A percentile compares a stretch with the other conserved stretches of the same genome.
These are phyloP conservation scores for Mystacornis crossleyi DNA, from an alignment of 2,113 vertebrate genomes.

Conservation along the genomic window DNA sequence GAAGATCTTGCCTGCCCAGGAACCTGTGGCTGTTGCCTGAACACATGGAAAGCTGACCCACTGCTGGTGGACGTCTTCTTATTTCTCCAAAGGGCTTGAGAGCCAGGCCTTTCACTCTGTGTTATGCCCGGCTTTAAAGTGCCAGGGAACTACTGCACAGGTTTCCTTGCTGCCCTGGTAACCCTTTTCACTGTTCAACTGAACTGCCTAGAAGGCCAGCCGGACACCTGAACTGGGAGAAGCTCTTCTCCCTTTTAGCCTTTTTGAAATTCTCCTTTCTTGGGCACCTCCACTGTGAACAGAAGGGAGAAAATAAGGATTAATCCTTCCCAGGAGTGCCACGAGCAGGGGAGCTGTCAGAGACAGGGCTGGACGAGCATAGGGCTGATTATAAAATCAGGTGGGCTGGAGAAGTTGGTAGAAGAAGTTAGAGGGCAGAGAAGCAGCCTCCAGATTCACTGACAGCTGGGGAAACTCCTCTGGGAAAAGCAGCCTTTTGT, in stretches of 20 bases:
- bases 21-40: neutral
- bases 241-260: neutral
- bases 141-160: neutral
- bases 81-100: neutral
- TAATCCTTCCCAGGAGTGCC: neutral
- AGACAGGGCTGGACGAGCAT: neutral
- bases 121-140: neutral
- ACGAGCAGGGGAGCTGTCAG: neutral
- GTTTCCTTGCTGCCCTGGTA: neutral
- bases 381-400: neutral
- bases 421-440: neutral
- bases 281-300: neutral
- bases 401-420: neutral
- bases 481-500: neutral
- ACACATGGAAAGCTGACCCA: neutral
- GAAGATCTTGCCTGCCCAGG: neutral
- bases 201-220: neutral
- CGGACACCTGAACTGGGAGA: neutral
- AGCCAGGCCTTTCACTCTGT: neutral
- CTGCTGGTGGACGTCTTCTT: neutral
- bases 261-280: neutral
- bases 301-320: neutral
- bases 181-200: neutral
- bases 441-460: neutral
- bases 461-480: neutral